Base-by-base conservation (phyloP, 2,797 vertebrate genomes). In the Macrochelys suwanniensis region DNA sequence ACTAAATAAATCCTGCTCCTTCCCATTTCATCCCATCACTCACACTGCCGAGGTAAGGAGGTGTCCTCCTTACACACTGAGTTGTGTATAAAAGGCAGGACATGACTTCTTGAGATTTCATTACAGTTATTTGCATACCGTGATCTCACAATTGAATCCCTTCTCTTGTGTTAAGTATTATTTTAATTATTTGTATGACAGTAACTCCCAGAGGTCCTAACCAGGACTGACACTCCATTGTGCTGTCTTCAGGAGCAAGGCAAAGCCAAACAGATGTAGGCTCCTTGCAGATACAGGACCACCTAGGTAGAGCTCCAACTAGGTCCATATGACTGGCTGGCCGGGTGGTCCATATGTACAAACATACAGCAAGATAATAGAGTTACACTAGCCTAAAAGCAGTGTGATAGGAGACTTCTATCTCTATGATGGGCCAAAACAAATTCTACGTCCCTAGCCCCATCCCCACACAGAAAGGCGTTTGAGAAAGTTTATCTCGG, bases 1-100 rank as follows among this genome's bases (percentile, higher is more conserved):
- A 96, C 92, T 92, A 93, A 97, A 92, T 96, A 97, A 98, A 96
- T 84, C 85, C 82, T 78, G 26, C 61, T 53, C 50, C 74, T 88
- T n/a, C 90, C 80, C 56, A 85, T 49, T 82, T 33, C 68, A 15
- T 90, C 65, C 45, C 71, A 86, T 82, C 74, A 37, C 78, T 61
- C 47, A 61, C 21, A 37, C 42, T 16, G 26, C 28, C 2, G 45
- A 77, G 26, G 7, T 19, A 77, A n/a, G 28, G 51, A 33, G n/a
- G 42, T 49, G 54, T 83, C 54, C 68, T 86, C 5, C 3, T 85
- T 88, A 85, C 85, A 86, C 12, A 68, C 7, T 7, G 88, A 87
- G 87, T 45, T 93, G 90, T 59, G 94, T 74, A 12, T 88, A 95
- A 90, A 96, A 96, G 56, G 84, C 77, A 90, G 79, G 37, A 80